Percentiles rank a stretch among this genome's conserved stretches.
Evolutionary conservation across 92 coral and sea anemone genomes (phyloP).

Genomic region (Plumapathes pennacea): DNA sequence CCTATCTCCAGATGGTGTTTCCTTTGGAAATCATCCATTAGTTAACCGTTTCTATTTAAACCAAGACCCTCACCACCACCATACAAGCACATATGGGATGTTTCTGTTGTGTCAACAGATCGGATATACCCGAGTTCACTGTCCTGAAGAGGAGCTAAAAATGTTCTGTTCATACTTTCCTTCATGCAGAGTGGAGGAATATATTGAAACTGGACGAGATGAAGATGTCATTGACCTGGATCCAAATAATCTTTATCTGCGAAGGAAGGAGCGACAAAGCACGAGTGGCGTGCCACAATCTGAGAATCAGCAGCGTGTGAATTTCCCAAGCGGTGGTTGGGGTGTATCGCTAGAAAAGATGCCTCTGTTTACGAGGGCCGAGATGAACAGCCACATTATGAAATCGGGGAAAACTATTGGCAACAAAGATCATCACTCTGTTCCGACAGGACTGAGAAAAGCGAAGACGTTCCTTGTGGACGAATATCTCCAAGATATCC

Average conservation of each 20-base stretch:
- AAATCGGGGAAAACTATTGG: slow-evolving; percentile 30
- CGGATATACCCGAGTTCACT: too few species aligned
- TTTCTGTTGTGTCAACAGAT: slow-evolving; percentile 13
- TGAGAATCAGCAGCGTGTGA: too few species aligned
- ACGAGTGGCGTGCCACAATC: too few species aligned
- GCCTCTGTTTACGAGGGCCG: slow-evolving; percentile 30
- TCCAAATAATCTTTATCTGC: neutral
- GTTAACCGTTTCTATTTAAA: slow-evolving; percentile 16
- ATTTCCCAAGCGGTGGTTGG: slow-evolving; percentile 7
- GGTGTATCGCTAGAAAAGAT: slow-evolving; percentile 9
- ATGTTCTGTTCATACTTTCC: neutral
- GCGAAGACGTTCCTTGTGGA: slow-evolving; percentile 55
- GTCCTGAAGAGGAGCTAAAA: too few species aligned
- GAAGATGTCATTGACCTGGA: neutral
- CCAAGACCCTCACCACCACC: slow-evolving; percentile 23
- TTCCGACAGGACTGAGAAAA: slow-evolving; percentile 35
- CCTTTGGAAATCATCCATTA: slow-evolving; percentile 25
- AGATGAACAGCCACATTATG: slow-evolving; percentile 14
- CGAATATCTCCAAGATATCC: slow-evolving; percentile 35
- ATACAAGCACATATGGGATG: slow-evolving; percentile 21
- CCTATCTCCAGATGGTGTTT: slow-evolving; percentile 13
- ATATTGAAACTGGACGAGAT: neutral
- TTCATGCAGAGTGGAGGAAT: neutral
- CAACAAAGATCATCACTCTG: slow-evolving; percentile 15
- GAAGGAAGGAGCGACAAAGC: neutral